Conservation (phyloP, 2,888 invertebrate genomes). For the Bembecia ichneumoniformis region DNA sequence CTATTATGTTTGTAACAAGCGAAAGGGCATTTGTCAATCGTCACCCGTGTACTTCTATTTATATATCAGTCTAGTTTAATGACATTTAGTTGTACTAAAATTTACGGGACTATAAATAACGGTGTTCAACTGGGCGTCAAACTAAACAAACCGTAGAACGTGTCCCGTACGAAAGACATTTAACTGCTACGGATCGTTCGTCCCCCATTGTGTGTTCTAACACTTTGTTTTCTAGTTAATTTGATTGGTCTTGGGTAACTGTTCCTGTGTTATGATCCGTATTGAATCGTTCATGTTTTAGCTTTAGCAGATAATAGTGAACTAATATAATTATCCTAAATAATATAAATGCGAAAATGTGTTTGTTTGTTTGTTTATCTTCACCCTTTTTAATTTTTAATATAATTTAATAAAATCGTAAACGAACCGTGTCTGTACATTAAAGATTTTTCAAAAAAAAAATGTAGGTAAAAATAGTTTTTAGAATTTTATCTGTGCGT, state of each 20-base stretch:
- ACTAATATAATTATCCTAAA: too few species aligned
- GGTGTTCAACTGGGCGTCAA: constrained; percentile 36
- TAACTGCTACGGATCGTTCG: constrained; percentile 10
- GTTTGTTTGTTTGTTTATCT: too few species aligned
- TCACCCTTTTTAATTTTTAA: too few species aligned
- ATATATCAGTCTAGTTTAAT: background rate
- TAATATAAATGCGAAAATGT: too few species aligned
- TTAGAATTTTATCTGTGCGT: too few species aligned
- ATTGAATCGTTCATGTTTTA: too few species aligned
- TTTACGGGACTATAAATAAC: constrained; percentile 42
- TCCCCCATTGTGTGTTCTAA: background rate
- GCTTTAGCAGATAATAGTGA: too few species aligned
- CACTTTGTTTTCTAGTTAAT: background rate
- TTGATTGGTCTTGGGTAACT: background rate
- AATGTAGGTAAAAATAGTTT: too few species aligned
- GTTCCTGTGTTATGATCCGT: background rate
- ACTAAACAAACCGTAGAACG: constrained; percentile 34
- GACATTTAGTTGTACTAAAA: constrained; percentile 12
- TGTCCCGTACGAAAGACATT: constrained; percentile 21
- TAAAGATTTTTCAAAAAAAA: too few species aligned
- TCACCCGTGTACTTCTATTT: background rate
- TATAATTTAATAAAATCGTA: too few species aligned
- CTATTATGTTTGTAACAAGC: constrained; percentile 17
- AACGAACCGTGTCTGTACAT: too few species aligned
- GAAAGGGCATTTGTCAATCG: background rate